Evolutionary conservation across 2,113 vertebrate species (phyloP), one percentile per base, ranked within the genome.

Genomic region (Telmatochromis brachygnathus): DNA sequence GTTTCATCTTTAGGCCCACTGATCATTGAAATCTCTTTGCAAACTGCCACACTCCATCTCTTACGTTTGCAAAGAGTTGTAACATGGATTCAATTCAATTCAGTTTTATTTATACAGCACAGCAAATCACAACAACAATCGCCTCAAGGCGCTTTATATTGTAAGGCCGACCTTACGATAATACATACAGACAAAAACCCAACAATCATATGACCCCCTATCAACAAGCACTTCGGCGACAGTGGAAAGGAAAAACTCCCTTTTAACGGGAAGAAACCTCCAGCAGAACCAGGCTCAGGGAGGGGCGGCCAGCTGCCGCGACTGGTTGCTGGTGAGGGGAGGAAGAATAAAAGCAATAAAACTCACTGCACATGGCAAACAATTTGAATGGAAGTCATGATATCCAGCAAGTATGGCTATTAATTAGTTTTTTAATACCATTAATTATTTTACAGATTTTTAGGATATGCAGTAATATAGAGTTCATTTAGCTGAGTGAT

Each of bases 61-160:
- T 49, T 77, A 49, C 17, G 1, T 77, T 77, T 49, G 15, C 6
- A 4, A 3, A 15, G 37, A 73, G 37, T 42, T 77, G 70, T 49
- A 49, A 30, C 23, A 19, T 49, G 17, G 30, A 62, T 35, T 62
- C 58, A 65, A 35, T n/a, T 65, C 58, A 62, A 62, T 62, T 62
- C 58, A 62, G 15, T 62, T 62, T 62, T 62, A 60, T 60, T 9
- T 28, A 58, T 58, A 58, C 55, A 58, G 14, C 56, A 19, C 56
- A 5, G 11, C 56, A 60, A 33, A 60, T 60, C 15, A 10, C 56
- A 60, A 60, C 28, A 60, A 35, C 30, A 62, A 7, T 62, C 58
- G 1, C 1, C 1, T 62, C 17, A 35, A 62, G 58, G 30, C 4
- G 17, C 58, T 35, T 62, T 62, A 7, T 62, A n/a, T 62, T 62